A percentile compares a stretch with the other conserved stretches of the same genome.
phyloP scores from a whole-genome alignment of 1,140 invertebrate species.

The Acromyrmex heyeri region DNA sequence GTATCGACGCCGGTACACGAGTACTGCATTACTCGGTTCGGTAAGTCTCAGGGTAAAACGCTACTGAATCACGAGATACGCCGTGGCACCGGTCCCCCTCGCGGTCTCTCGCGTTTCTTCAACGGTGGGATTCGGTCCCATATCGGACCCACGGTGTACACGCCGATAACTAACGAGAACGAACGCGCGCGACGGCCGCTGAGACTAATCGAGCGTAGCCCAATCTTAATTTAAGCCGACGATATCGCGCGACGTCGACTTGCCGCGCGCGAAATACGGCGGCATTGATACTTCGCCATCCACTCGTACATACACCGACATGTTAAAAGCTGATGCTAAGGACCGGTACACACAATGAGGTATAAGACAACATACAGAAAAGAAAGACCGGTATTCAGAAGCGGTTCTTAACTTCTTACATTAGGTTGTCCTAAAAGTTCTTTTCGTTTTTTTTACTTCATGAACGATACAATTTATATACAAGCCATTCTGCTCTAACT shows the following conservation, averaged over 20 bases:
- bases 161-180: constrained; percentile 81
- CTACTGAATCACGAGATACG: constrained; percentile 83
- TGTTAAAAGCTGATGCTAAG: background rate
- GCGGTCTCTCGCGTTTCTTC: constrained; percentile 65
- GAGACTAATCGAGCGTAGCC: constrained; percentile 76
- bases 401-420: too few species aligned
- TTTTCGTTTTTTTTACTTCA: too few species aligned
- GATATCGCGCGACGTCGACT: constrained; percentile 49
- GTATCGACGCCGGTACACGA: constrained; percentile 79
- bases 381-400: too few species aligned
- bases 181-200: constrained; percentile 74
- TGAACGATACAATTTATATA: too few species aligned
- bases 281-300: constrained; percentile 45
- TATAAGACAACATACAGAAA: background rate
- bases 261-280: constrained; percentile 41
- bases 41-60: constrained; percentile 76
- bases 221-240: constrained; percentile 78
- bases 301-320: background rate
- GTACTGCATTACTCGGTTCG: constrained; percentile 82
- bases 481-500: too few species aligned
- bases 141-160: constrained; percentile 72
- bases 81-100: constrained; percentile 66
- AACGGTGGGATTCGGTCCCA: constrained; percentile 66
- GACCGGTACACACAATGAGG: background rate
- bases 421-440: too few species aligned